Evolutionary conservation across 2,888 invertebrate genomes (phyloP), one percentile per base, ranked within the genome.

Genomic region (Calliphora vomitoria): DNA sequence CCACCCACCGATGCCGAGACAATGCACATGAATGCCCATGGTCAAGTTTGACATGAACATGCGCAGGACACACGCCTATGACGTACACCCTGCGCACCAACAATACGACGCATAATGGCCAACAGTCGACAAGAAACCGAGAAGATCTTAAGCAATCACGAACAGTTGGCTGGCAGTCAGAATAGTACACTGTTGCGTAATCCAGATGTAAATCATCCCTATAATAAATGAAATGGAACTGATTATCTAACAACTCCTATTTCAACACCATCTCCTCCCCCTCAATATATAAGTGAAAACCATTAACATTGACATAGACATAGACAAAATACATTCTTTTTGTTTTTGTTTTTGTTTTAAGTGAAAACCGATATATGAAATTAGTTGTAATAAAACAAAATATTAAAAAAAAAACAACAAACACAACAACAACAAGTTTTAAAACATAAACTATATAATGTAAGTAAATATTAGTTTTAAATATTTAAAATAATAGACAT

Each of bases 11-110:
- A 96, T 91, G 95, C 95, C 91, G 97, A 97, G 91, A 96, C 96
- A 89, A 95, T 97, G 82, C 97, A 97, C 94, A 96, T 97, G 94
- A 97, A 97, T 94, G 97, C 96, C 25, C 97, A 97, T 94, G 97
- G 97, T 90, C 97, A 97, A 94, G 97, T 97, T 94, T 97, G 96
- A 97, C 95, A 95, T 94, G 94, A 95, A 92, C 94, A 93, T 91
- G 95, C 95, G 94, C 95, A 95, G 94, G 90, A 95, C 94, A 95
- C 94, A 94, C 92, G 94, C 87, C 94, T 94, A 90, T 94, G 93
- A 94, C 93, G 93, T 89, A 93, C 93, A 91, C 94, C 93, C 92
- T 94, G 94, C 93, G 93, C 93, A 86, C 93, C 93, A 88, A 93
- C 93, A 83, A 94, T 94, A 89, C 92, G 93, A 82, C 91, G 94